phyloP scores from a whole-genome alignment of 2,113 vertebrate species.

The Oxyruncus cristatus region DNA sequence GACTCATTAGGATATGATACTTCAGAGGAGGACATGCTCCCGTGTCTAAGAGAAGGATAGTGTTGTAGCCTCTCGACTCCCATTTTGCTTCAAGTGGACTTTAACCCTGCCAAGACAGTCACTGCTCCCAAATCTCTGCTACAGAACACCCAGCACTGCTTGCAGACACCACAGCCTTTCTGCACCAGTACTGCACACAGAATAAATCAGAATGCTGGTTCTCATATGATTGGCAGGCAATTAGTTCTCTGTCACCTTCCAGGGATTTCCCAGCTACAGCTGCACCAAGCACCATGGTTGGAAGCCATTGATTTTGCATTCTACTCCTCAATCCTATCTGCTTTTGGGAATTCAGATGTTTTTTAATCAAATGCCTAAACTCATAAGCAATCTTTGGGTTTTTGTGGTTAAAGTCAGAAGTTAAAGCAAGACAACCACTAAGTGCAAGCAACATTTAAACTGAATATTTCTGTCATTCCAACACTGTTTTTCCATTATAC shows the following conservation, averaged over 20 bases:
- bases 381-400: not conserved
- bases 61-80: not conserved
- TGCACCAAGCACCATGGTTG: not conserved
- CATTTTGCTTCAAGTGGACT: not conserved
- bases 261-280: accelerated
- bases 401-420: not conserved
- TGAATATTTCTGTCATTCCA: not conserved
- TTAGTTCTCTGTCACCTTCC: not conserved
- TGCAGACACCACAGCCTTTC: not conserved
- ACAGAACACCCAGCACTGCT: not conserved
- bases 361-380: not conserved
- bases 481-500: not conserved
- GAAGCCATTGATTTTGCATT: accelerated
- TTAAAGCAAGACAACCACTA: not conserved
- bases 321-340: accelerated
- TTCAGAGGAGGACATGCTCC: not conserved
- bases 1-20: not conserved
- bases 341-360: not conserved
- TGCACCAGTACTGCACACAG: not conserved
- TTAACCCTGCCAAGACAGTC: not conserved
- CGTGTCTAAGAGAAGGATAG: not conserved
- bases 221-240: not conserved
- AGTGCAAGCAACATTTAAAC: not conserved
- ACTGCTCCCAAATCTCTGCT: not conserved
- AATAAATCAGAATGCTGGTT: not conserved